phyloP scores from a whole-genome alignment of 1,140 invertebrate genomes.

The Pollicipes pollicipes region DNA sequence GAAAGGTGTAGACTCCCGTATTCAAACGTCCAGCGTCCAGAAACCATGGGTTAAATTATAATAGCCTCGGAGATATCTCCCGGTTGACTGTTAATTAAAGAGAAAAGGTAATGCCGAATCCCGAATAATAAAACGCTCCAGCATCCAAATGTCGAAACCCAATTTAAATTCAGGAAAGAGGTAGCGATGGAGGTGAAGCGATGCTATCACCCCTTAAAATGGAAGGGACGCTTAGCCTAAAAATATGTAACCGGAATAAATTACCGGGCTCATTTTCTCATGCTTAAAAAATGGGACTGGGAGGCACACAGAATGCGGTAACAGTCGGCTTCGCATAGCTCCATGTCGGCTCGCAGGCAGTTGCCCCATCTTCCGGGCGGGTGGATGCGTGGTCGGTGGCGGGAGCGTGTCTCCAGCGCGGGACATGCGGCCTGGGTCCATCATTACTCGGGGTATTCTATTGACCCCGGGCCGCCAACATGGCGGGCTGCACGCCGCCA shows the following conservation, averaged over 20 bases:
- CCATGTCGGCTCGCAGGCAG: no score
- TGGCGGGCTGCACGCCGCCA: no score
- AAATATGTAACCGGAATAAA: not conserved
- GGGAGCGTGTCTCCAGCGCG: no score
- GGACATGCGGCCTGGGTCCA: no score
- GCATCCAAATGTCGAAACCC: not conserved
- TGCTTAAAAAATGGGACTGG: not conserved
- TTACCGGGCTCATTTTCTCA: not conserved
- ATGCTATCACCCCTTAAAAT: not conserved
- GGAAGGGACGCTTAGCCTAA: not conserved
- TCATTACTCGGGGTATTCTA: not conserved
- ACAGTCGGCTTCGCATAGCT: not conserved
- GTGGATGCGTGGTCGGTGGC: no score
- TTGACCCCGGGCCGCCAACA: not conserved
- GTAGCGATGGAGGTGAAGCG: not conserved
- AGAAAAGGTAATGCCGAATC: not conserved
- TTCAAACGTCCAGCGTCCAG: not conserved
- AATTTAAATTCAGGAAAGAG: constrained; percentile 2
- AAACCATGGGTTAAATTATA: not conserved
- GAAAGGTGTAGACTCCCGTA: not conserved
- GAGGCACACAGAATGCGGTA: not conserved
- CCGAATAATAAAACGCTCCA: not conserved
- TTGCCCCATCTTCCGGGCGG: no score
- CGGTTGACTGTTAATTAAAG: not conserved
- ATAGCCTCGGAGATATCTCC: not conserved